Percentiles rank a stretch among this genome's conserved stretches.
phyloP scores from a whole-genome alignment of 2,888 invertebrate species.

The Euplagia quadripunctaria region DNA sequence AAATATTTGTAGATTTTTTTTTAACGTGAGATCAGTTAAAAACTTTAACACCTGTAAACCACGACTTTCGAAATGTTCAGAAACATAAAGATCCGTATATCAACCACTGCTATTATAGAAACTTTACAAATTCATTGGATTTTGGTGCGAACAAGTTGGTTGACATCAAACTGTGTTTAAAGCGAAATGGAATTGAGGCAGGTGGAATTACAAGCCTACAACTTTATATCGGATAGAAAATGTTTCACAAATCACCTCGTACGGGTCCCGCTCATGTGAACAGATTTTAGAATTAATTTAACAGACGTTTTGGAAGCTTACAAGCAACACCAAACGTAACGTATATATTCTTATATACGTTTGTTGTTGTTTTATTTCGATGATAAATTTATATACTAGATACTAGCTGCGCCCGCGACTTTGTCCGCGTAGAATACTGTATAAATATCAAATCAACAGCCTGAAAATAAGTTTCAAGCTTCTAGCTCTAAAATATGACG shows the following conservation, averaged over 20 bases:
- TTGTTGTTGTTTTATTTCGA: neutral
- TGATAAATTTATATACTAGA: neutral
- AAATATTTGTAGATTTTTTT: no score
- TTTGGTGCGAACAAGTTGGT: constrained; percentile 55
- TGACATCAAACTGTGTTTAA: constrained; percentile 73
- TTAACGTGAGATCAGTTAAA: no score
- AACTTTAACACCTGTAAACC: no score
- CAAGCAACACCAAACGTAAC: neutral
- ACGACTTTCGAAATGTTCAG: neutral
- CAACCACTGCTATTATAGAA: constrained; percentile 30
- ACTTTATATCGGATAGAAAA: constrained; percentile 45
- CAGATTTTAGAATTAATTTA: constrained; percentile 27
- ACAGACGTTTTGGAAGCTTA: constrained; percentile 3
- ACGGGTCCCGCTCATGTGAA: constrained; percentile 34
- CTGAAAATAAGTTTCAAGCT: no score
- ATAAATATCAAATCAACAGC: no score
- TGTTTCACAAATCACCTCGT: constrained; percentile 48
- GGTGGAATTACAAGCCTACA: constrained; percentile 64
- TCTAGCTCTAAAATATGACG: no score
- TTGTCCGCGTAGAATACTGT: no score
- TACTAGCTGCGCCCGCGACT: no score
- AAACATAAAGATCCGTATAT: neutral
- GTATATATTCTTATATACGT: neutral
- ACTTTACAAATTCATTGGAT: constrained; percentile 62
- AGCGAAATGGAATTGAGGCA: constrained; percentile 55